phyloP scores from a whole-genome alignment of 1,140 invertebrate genomes.

The Drosophila jambulina region DNA sequence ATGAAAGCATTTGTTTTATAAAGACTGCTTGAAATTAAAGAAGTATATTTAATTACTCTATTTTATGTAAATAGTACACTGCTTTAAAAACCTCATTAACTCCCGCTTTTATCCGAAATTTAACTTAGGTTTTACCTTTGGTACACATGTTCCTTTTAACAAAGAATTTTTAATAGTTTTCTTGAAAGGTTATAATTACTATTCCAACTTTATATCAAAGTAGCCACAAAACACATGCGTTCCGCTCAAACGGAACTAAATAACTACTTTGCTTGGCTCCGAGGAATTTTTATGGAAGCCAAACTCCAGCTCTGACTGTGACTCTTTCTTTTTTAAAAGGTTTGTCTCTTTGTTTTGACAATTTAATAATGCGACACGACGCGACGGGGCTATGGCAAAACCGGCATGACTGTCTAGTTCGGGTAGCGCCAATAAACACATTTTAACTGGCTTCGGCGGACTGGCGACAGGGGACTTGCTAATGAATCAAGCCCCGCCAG shows the following conservation, averaged over 20 bases:
- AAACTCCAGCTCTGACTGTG: slow-evolving; percentile 1
- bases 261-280: slow-evolving; percentile 9
- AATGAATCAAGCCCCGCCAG: slow-evolving; percentile 75
- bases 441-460: slow-evolving; percentile 46
- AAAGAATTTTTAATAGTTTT: neutral
- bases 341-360: slow-evolving; percentile 45
- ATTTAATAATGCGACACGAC: slow-evolving; percentile 63
- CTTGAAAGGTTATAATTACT: neutral
- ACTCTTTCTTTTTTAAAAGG: slow-evolving; percentile 19
- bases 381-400: slow-evolving; percentile 50
- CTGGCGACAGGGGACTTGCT: slow-evolving; percentile 37
- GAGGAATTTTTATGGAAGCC: slow-evolving; percentile 53
- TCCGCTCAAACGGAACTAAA: slow-evolving; percentile 54
- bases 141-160: neutral
- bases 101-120: neutral
- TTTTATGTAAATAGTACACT: neutral
- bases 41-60: neutral
- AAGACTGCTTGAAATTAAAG: neutral
- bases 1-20: no score
- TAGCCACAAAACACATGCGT: slow-evolving; percentile 9
- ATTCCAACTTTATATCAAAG: slow-evolving; percentile 6
- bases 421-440: slow-evolving; percentile 66
- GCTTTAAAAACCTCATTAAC: neutral
- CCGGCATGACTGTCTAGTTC: slow-evolving; percentile 70
- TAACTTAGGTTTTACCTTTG: neutral